phyloP scores from a whole-genome alignment of 2,888 invertebrate species.

The Caenorhabditis angaria region DNA sequence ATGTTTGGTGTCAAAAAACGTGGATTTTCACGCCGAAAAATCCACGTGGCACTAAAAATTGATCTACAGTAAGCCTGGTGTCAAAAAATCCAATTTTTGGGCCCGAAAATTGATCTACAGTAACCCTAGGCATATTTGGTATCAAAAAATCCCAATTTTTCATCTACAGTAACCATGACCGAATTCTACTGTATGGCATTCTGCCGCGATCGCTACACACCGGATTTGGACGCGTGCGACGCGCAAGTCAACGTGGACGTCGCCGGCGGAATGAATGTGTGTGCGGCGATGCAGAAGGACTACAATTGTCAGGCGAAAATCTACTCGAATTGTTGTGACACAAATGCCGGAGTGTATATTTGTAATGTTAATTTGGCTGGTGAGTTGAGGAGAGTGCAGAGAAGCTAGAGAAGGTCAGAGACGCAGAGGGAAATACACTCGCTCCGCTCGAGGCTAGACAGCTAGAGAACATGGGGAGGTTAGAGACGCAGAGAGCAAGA shows the following conservation, averaged over 20 bases:
- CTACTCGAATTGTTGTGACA: constrained; percentile 43
- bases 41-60: too few species aligned
- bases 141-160: constrained; percentile 2
- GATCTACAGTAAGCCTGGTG: too few species aligned
- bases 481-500: too few species aligned
- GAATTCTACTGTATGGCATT: constrained; percentile 54
- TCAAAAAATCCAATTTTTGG: too few species aligned
- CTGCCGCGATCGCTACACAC: constrained; percentile 40
- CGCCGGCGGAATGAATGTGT: constrained; percentile 31
- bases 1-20: too few species aligned
- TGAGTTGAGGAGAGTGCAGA: too few species aligned
- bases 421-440: too few species aligned
- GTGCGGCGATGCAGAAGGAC: constrained; percentile 40
- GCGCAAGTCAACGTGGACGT: constrained; percentile 30
- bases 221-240: constrained; percentile 41
- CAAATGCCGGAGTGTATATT: constrained; percentile 48
- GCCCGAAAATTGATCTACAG: too few species aligned
- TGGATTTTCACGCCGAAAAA: too few species aligned
- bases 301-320: constrained; percentile 45
- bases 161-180: constrained; percentile 48
- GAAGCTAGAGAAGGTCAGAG: too few species aligned
- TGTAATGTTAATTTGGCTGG: constrained; percentile 42
- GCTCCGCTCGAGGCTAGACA: too few species aligned
- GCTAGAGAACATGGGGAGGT: too few species aligned
- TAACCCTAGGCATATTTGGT: not conserved